These are phyloP conservation scores for Cydia strobilella DNA, from an alignment of 1,140 invertebrate species.

Conservation along the genomic window DNA sequence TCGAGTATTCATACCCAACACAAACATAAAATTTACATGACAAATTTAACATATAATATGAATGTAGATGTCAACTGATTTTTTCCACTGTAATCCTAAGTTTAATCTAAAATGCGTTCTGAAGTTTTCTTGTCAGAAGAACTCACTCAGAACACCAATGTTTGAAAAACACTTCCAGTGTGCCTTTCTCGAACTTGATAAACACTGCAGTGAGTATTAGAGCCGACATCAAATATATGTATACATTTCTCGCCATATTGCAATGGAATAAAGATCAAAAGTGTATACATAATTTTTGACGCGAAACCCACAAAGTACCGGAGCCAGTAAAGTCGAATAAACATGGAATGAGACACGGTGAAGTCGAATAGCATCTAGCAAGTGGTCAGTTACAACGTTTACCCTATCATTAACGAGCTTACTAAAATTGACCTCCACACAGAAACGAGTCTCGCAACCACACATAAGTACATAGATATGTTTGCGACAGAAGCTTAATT, in stretches of 20 bases:
- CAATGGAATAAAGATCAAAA: not conserved
- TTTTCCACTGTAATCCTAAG: not conserved
- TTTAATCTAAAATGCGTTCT: not conserved
- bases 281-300: not conserved
- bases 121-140: not conserved
- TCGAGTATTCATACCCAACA: slow-evolving; percentile 51
- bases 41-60: slow-evolving; percentile 29
- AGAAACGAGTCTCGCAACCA: slow-evolving; percentile 52
- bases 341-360: slow-evolving; percentile 12
- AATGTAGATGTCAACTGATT: slow-evolving; percentile 27
- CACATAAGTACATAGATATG: slow-evolving; percentile 69
- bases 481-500: slow-evolving; percentile 77
- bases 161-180: not conserved
- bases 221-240: not conserved
- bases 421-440: slow-evolving; percentile 54
- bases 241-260: not conserved
- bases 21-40: slow-evolving; percentile 35
- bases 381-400: slow-evolving; percentile 23
- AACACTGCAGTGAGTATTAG: not conserved
- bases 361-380: slow-evolving; percentile 7
- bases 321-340: not conserved
- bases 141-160: not conserved
- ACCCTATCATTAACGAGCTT: slow-evolving; percentile 16
- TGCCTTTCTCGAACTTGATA: not conserved
- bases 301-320: not conserved